Conservation (phyloP, 1,140 invertebrate species). For the Euwallacea fornicatus region DNA sequence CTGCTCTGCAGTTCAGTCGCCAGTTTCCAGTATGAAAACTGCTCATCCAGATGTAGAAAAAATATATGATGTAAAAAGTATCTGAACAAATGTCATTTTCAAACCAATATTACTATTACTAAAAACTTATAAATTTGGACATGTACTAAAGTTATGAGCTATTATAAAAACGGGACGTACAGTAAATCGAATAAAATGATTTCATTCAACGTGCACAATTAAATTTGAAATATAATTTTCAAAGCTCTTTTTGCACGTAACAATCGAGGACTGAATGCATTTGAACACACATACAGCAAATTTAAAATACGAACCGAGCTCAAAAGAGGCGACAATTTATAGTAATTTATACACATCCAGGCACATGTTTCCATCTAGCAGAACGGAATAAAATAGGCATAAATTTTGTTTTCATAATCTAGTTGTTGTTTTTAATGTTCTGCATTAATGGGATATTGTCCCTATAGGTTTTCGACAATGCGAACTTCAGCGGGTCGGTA, state of each 20-base stretch:
- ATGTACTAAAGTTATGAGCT: too few relatives aligned
- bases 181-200: too few relatives aligned
- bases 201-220: too few relatives aligned
- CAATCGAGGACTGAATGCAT: neutral
- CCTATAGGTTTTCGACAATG: neutral
- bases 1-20: too few relatives aligned
- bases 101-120: too few relatives aligned
- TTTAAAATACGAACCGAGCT: slow-evolving; percentile 1
- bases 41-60: too few relatives aligned
- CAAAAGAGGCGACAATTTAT: slow-evolving; percentile 14
- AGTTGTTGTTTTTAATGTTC: slow-evolving; percentile 3
- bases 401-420: slow-evolving; percentile 13
- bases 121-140: too few relatives aligned
- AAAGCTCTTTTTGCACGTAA: slow-evolving; percentile 2
- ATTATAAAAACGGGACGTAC: too few relatives aligned
- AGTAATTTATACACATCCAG: slow-evolving; percentile 5
- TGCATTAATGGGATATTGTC: neutral
- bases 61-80: too few relatives aligned
- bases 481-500: neutral
- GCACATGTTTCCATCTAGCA: slow-evolving; percentile 15
- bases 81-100: too few relatives aligned
- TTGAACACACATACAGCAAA: neutral
- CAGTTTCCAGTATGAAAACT: too few relatives aligned
- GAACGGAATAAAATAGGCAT: slow-evolving; percentile 13
- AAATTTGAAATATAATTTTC: neutral